These are phyloP conservation scores for Psilanteris sp. DNA, from an alignment of 1,140 invertebrate species.

Conservation along the genomic window DNA sequence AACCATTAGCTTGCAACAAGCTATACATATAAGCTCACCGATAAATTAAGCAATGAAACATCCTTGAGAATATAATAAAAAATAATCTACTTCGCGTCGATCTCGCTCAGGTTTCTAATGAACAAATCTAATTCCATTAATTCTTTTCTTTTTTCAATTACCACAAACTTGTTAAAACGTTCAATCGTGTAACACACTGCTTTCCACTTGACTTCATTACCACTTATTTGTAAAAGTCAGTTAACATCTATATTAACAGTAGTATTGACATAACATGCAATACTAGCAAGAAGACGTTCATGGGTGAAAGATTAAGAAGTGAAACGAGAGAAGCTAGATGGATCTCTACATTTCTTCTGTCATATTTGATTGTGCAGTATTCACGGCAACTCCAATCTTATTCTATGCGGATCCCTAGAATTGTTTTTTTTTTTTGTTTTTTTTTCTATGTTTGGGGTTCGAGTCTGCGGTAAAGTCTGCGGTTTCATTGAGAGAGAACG, in stretches of 20 bases:
- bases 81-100: slow-evolving; percentile 18
- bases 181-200: slow-evolving; percentile 32
- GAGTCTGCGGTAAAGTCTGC: slow-evolving; percentile 51
- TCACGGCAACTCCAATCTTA: slow-evolving; percentile 9
- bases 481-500: no score
- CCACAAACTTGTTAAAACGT: slow-evolving; percentile 46
- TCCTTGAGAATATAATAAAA: slow-evolving; percentile 7
- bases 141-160: slow-evolving; percentile 43
- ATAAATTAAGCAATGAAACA: slow-evolving; percentile 13
- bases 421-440: no score
- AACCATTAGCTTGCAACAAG: background rate
- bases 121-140: slow-evolving; percentile 42
- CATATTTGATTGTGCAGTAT: slow-evolving; percentile 13
- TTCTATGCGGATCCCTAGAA: slow-evolving; percentile 25
- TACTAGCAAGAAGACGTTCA: slow-evolving; percentile 28
- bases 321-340: slow-evolving; percentile 49
- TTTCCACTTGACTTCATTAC: slow-evolving; percentile 57
- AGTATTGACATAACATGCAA: slow-evolving; percentile 42
- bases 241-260: slow-evolving; percentile 59
- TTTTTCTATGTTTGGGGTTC: slow-evolving; percentile 26
- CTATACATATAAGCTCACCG: no score
- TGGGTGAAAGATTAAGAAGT: slow-evolving; percentile 25
- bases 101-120: slow-evolving; percentile 30
- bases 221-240: slow-evolving; percentile 59
- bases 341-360: slow-evolving; percentile 33